Evolutionary conservation across 2,113 vertebrate genomes (phyloP).

Genomic region (Leptobrachium ailaonicum): DNA sequence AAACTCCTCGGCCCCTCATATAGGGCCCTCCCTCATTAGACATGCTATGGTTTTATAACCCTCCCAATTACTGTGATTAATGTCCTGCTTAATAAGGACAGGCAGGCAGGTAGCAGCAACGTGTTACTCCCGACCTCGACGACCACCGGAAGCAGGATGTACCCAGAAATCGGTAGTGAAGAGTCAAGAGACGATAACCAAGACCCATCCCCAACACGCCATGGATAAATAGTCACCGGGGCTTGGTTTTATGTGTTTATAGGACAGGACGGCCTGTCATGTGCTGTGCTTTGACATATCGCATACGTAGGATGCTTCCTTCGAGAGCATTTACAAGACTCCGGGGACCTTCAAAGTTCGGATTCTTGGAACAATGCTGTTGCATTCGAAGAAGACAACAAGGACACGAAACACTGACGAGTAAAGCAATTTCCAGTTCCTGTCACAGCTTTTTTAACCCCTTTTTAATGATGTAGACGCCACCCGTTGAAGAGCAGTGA

Average conservation of each 20-base stretch:
- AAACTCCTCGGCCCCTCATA: constrained; percentile 59
- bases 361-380: not conserved
- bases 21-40: constrained; percentile 61
- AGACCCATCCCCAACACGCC: not conserved
- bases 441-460: no score
- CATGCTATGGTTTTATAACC: constrained; percentile 63
- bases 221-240: not conserved
- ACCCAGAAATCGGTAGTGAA: no score
- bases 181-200: not conserved
- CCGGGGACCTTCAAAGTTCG: not conserved
- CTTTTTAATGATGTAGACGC: no score
- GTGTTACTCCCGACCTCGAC: constrained; percentile 41
- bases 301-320: not conserved
- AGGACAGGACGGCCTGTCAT: not conserved
- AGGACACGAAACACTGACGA: not conserved
- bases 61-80: constrained; percentile 63
- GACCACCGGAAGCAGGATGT: no score
- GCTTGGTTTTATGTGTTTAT: not conserved
- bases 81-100: constrained; percentile 60
- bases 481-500: no score
- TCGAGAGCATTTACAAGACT: not conserved
- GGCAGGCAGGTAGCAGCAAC: constrained; percentile 60
- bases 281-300: not conserved
- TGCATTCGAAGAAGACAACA: not conserved
- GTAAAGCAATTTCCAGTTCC: no score